Base-by-base conservation (phyloP, 2,888 invertebrate genomes). In the Anoplius nigerrimus region DNA sequence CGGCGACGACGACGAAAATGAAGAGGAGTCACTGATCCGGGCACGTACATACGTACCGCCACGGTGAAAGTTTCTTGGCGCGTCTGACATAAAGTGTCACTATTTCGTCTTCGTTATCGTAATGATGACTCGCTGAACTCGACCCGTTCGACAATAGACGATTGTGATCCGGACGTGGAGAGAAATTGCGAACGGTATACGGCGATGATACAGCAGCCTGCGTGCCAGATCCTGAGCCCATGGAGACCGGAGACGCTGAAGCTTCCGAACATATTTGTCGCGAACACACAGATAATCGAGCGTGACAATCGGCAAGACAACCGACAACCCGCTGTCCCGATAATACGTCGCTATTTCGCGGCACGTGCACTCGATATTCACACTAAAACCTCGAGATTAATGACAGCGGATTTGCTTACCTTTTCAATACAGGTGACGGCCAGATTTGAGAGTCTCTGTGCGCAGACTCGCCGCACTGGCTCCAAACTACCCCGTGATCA, bases 381-480 rank as follows among this genome's bases (percentile, higher is more conserved):
- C 58, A 69, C 54, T 68, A 75, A 75, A 62, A 67, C 74, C 48
- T 58, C 52, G 11, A 69, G 66, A 76, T 76, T 75, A 75, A 69
- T 72, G 68, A 76, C 67, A 83, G 79, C 76, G 81, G 83, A 83
- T 82, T 84, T 84, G 87, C 90, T 90, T 89, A 90, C 90, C 90
- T 89, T 90, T 89, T 89, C 89, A 90, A 90, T 89, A 90, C 90
- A 90, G 90, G 89, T 90, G 90, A 91, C 90, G 90, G 90, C 89
- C 89, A 89, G 89, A 89, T 89, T 89, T 90, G 87, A 89, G 89
- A 87, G 79, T 82, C 77, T 79, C 78, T 82, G 73, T 87, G 89
- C 90, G 90, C 89, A 89, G 79, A 62, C 77, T 68, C 72, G 75
- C 69, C 76, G 88, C 89, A 88, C 88, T 87, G 68, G 75, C 78